Evolutionary conservation across 2,113 vertebrate genomes (phyloP).

Genomic region (Mugil cephalus): DNA sequence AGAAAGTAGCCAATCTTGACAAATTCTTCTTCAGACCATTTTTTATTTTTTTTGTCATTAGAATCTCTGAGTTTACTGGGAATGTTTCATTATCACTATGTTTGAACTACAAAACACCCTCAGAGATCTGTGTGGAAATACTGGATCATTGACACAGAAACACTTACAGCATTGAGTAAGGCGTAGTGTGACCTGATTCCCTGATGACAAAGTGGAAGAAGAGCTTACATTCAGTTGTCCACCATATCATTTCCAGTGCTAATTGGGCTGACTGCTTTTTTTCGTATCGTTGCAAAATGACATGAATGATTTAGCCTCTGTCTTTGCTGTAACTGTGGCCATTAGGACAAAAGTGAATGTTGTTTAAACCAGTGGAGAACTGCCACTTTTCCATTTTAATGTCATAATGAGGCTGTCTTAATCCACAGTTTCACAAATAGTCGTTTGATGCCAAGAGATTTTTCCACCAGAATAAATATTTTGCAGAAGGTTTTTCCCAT

Average conservation of each 20-base stretch:
- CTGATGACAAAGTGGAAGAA: background rate
- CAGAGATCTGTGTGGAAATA: background rate
- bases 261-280: background rate
- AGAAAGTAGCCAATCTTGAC: background rate
- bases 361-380: background rate
- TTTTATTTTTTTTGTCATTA: no score
- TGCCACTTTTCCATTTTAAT: background rate
- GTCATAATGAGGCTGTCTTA: background rate
- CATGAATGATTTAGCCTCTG: background rate
- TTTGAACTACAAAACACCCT: background rate
- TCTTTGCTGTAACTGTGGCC: background rate
- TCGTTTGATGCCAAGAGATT: background rate
- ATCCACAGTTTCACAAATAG: background rate
- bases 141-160: background rate
- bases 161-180: background rate
- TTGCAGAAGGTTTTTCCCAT: background rate
- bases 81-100: background rate
- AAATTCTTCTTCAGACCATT: background rate
- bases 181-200: background rate
- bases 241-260: slow-evolving; percentile 12
- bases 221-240: background rate
- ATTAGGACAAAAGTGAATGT: background rate
- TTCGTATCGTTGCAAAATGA: background rate
- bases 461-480: background rate
- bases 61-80: background rate